Percentiles rank a stretch among this genome's conserved stretches.
Conservation (phyloP, 2,888 invertebrate species). For the Altica lythri region DNA sequence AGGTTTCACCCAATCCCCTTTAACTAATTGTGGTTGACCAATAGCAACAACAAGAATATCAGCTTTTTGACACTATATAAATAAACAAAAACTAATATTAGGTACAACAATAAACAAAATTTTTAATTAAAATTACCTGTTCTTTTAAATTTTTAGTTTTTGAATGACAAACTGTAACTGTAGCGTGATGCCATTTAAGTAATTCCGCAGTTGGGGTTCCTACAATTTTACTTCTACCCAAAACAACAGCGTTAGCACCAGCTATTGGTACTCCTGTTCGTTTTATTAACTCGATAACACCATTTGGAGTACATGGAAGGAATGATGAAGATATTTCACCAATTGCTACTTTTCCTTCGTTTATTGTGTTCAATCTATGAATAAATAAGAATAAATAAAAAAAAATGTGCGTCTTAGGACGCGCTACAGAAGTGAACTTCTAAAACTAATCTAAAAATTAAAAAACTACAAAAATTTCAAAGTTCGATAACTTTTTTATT, state of each 20-base stretch:
- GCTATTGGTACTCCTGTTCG: conserved; percentile 75
- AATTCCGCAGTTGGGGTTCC: conserved; percentile 94
- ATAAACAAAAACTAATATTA: not conserved
- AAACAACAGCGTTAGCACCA: conserved; percentile 87
- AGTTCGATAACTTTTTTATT: too few relatives aligned
- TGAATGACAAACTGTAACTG: conserved; percentile 97
- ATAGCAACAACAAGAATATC: conserved; percentile 98
- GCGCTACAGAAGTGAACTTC: too few relatives aligned
- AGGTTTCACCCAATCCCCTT: conserved; percentile 95
- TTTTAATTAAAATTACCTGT: conserved; percentile 60
- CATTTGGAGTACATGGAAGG: conserved; percentile 95
- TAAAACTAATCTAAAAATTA: too few relatives aligned
- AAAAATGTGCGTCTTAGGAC: too few relatives aligned
- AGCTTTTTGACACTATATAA: conserved; percentile 65
- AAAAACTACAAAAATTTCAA: too few relatives aligned
- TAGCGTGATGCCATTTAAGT: conserved; percentile 95
- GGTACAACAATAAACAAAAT: not conserved
- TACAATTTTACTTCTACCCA: conserved; percentile 97
- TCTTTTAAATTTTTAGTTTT: conserved; percentile 81
- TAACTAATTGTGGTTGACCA: conserved; percentile 87
- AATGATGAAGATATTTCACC: conserved; percentile 90
- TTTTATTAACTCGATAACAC: conserved; percentile 90
- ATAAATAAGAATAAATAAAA: not conserved
- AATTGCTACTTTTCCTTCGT: conserved; percentile 89
- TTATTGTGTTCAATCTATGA: conserved; percentile 79